Percentiles rank a stretch among this genome's conserved stretches.
These are phyloP conservation scores for Spisula solida DNA, from an alignment of 2,888 invertebrate species.

Conservation along the genomic window DNA sequence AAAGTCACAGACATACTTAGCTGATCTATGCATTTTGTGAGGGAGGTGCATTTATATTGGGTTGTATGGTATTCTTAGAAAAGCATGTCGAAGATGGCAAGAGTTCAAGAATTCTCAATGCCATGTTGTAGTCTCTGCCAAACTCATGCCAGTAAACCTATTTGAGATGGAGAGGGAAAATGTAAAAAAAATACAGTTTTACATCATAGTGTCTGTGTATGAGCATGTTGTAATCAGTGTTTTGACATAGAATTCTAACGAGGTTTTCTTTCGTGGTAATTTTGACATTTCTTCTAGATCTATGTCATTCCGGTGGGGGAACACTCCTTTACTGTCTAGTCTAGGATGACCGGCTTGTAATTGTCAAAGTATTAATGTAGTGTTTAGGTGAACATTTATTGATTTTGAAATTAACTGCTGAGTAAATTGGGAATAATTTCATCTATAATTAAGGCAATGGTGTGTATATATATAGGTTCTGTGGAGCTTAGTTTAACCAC, in stretches of 20 bases:
- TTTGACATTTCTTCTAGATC: background rate
- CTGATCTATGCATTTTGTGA: too few species aligned
- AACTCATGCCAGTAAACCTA: background rate
- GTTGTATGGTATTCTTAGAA: background rate
- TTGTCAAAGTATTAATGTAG: too few species aligned
- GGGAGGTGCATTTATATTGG: background rate
- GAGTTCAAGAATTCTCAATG: conserved; percentile 43
- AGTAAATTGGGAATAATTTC: too few species aligned
- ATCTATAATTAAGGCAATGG: too few species aligned
- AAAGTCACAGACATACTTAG: too few species aligned
- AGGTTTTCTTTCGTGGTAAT: background rate
- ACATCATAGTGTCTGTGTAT: background rate
- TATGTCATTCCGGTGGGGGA: background rate
- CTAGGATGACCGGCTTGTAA: background rate
- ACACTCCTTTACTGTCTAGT: background rate
- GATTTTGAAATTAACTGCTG: too few species aligned
- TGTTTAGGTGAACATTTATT: too few species aligned
- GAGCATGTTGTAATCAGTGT: background rate
- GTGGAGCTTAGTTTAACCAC: too few species aligned
- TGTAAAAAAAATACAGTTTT: background rate
- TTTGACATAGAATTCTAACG: background rate
- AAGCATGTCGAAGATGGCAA: conserved; percentile 43
- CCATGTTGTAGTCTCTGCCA: conserved; percentile 12
- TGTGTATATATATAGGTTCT: too few species aligned
- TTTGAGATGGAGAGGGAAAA: background rate